These are phyloP conservation scores for Chauna torquata DNA, from an alignment of 2,113 vertebrate genomes.

Conservation along the genomic window DNA sequence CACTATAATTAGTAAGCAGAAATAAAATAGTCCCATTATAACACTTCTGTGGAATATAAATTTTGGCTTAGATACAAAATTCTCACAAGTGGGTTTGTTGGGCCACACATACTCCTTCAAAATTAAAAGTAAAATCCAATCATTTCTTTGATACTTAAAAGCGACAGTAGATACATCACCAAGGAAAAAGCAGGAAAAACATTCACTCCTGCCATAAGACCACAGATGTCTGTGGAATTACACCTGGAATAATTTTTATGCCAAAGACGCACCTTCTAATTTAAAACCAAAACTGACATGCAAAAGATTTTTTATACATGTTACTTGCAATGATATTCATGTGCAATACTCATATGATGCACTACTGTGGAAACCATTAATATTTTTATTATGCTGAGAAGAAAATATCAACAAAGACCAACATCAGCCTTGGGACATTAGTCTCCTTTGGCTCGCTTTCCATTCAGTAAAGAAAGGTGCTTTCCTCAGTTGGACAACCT, in stretches of 20 bases:
- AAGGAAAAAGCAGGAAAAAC: neutral
- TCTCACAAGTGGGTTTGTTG: neutral
- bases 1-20: neutral
- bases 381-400: neutral
- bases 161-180: neutral
- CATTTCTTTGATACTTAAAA: neutral
- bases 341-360: neutral
- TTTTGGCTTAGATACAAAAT: neutral
- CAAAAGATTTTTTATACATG: neutral
- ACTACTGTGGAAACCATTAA: neutral
- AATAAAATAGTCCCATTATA: neutral
- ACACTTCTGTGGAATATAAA: neutral
- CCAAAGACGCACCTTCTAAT: neutral
- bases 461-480: neutral
- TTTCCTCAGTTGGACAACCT: neutral
- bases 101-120: neutral
- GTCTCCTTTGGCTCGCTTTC: neutral
- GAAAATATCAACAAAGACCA: neutral
- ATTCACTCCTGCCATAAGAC: neutral
- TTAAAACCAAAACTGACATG: neutral
- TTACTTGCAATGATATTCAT: neutral
- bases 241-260: neutral
- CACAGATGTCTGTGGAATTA: neutral
- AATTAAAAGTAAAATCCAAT: neutral
- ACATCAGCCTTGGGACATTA: neutral